Percentiles rank a stretch among this genome's conserved stretches.
These are phyloP conservation scores for Homarus americanus DNA, from an alignment of 1,140 invertebrate species.

Conservation along the genomic window DNA sequence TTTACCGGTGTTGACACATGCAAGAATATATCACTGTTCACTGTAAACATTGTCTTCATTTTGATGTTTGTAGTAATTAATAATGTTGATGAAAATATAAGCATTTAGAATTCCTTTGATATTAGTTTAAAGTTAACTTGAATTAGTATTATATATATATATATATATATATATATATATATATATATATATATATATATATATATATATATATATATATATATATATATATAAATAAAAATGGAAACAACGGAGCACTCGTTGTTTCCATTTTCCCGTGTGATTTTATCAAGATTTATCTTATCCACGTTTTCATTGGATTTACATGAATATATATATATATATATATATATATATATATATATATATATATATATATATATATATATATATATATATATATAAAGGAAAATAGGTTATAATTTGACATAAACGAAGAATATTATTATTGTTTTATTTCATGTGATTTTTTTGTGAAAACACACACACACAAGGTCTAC, in stretches of 20 bases:
- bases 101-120: too few relatives aligned
- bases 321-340: neutral
- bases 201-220: constrained; percentile 26
- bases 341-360: constrained; percentile 14
- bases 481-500: too few relatives aligned
- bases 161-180: constrained; percentile 34
- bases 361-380: constrained; percentile 2
- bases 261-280: too few relatives aligned
- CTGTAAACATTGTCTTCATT: too few relatives aligned
- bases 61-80: too few relatives aligned
- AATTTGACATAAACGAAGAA: neutral
- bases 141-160: constrained; percentile 10
- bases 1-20: neutral
- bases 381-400: too few relatives aligned
- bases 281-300: too few relatives aligned
- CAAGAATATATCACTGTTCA: too few relatives aligned
- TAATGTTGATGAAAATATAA: too few relatives aligned
- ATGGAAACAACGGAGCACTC: too few relatives aligned
- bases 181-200: constrained; percentile 28
- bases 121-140: neutral
- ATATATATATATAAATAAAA: neutral
- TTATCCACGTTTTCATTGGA: too few relatives aligned
- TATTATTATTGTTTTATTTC: neutral
- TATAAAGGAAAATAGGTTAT: neutral
- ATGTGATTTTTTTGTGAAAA: too few relatives aligned